Evolutionary conservation across 2,888 invertebrate species (phyloP).

Genomic region (Ischnus inquisitorius): DNA sequence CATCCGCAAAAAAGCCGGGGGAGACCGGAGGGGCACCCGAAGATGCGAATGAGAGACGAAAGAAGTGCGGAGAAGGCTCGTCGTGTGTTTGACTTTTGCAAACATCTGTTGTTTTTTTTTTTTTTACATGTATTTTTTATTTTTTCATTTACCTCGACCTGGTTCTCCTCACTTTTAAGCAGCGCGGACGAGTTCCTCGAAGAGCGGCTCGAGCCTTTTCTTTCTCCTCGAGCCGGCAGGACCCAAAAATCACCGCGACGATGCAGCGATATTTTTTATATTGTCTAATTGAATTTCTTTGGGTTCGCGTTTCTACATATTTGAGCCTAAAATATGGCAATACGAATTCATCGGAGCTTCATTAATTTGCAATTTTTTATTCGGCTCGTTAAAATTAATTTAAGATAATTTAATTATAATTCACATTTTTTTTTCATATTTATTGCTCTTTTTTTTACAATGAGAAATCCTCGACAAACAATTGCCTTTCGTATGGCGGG

Average conservation of each 20-base stretch:
- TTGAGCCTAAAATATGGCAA: no score
- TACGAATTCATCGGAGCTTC: no score
- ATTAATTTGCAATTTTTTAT: no score
- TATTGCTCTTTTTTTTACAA: background rate
- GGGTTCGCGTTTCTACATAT: no score
- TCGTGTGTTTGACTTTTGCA: constrained; percentile 52
- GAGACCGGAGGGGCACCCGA: constrained; percentile 51
- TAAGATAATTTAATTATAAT: no score
- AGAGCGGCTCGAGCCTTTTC: constrained; percentile 21
- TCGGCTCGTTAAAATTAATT: no score
- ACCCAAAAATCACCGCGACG: background rate
- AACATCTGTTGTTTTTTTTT: constrained; percentile 39
- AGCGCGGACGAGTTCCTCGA: constrained; percentile 58
- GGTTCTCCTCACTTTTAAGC: constrained; percentile 57
- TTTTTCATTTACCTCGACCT: constrained; percentile 57
- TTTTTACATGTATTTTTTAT: constrained; percentile 47
- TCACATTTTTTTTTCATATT: background rate
- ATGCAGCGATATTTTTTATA: background rate
- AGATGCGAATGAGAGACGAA: constrained; percentile 49
- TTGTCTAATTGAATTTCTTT: no score
- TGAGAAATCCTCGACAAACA: background rate
- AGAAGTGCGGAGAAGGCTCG: constrained; percentile 46
- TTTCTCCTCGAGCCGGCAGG: background rate
- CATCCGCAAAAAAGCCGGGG: constrained; percentile 57
- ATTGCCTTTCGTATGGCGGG: background rate